Conservation (phyloP, 2,113 vertebrate species). For the Chaetodon auriga region DNA sequence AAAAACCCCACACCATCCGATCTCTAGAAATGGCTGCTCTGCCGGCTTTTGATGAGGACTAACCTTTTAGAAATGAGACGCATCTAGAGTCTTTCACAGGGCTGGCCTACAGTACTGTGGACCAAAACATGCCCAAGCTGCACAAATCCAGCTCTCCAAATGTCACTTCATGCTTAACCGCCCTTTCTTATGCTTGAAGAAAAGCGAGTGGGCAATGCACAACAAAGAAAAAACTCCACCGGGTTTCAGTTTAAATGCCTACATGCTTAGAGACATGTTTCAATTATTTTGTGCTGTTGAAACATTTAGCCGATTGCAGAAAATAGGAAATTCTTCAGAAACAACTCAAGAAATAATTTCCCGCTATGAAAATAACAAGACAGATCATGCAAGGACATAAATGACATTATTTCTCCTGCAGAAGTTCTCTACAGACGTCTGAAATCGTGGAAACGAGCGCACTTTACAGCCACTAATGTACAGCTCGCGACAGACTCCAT, state of each 20-base stretch:
- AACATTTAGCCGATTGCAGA: constrained; percentile 38
- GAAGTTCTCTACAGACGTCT: background rate
- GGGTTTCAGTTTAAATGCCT: constrained; percentile 70
- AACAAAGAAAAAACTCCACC: constrained; percentile 44
- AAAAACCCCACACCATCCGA: constrained; percentile 35
- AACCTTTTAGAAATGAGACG: constrained; percentile 73
- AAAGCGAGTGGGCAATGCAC: constrained; percentile 67
- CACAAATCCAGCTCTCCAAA: constrained; percentile 79
- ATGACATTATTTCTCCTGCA: background rate
- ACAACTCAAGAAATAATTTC: constrained; percentile 17
- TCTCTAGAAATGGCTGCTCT: constrained; percentile 55
- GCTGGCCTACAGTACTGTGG: constrained; percentile 67
- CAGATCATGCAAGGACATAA: background rate
- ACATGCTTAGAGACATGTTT: constrained; percentile 68
- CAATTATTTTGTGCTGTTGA: constrained; percentile 46
- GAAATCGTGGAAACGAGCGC: constrained; percentile 57
- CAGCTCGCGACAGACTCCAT: constrained; percentile 52
- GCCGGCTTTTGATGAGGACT: constrained; percentile 67
- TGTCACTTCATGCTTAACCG: constrained; percentile 82
- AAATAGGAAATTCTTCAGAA: constrained; percentile 13
- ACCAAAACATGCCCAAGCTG: constrained; percentile 66
- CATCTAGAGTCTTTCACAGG: constrained; percentile 63
- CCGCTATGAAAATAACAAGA: background rate
- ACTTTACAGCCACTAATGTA: constrained; percentile 66
- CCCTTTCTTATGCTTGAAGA: constrained; percentile 76